Evolutionary conservation across 1,140 invertebrate species (phyloP).

Genomic region (Andrena cerasifolii): DNA sequence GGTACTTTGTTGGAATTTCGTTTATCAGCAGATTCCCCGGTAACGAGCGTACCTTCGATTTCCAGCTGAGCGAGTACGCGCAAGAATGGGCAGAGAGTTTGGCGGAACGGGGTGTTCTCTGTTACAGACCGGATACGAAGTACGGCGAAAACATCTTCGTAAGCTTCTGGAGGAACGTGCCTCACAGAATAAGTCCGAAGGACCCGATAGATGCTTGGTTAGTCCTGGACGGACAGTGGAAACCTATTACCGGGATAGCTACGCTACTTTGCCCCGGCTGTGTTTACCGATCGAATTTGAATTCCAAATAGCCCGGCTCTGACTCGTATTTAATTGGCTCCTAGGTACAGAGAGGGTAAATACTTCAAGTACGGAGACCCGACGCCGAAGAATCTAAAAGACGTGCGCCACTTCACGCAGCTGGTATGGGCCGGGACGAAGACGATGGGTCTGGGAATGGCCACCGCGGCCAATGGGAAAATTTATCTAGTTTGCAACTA

Average conservation of each 20-base stretch:
- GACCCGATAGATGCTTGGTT: slow-evolving; percentile 74
- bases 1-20: slow-evolving; percentile 4
- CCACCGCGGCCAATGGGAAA: slow-evolving; percentile 80
- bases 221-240: slow-evolving; percentile 24
- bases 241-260: neutral
- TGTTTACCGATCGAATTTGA: neutral
- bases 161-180: slow-evolving; percentile 82
- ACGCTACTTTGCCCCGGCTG: neutral
- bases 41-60: slow-evolving; percentile 28
- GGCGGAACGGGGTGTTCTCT: slow-evolving; percentile 83
- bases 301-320: neutral
- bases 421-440: slow-evolving; percentile 86
- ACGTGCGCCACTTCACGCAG: slow-evolving; percentile 84
- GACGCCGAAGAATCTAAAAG: slow-evolving; percentile 30
- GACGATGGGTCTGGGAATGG: slow-evolving; percentile 85
- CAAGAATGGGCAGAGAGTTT: slow-evolving; percentile 86
- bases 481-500: slow-evolving; percentile 88
- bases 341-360: slow-evolving; percentile 68
- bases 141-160: slow-evolving; percentile 85
- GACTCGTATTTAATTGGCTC: neutral
- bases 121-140: slow-evolving; percentile 79
- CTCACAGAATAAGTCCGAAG: slow-evolving; percentile 65
- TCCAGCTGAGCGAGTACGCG: slow-evolving; percentile 81
- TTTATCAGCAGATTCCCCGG: neutral
- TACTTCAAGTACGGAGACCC: slow-evolving; percentile 64